phyloP scores from a whole-genome alignment of 2,888 invertebrate species.

The Drosophila ezoana region DNA sequence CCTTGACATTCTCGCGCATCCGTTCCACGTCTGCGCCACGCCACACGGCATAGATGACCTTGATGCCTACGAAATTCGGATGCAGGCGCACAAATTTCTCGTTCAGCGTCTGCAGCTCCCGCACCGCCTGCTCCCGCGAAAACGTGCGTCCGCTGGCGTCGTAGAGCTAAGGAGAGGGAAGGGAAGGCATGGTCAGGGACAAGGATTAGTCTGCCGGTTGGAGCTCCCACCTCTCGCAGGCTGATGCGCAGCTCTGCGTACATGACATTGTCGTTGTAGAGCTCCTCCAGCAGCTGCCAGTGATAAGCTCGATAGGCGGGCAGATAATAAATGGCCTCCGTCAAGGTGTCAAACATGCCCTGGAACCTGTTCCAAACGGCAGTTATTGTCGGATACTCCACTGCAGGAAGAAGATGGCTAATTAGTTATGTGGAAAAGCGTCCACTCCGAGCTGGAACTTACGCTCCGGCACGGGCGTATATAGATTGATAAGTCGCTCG shows the following conservation, averaged over 20 bases:
- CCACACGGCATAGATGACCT: conserved; percentile 86
- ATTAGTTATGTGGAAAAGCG: too few species aligned
- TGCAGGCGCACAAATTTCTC: conserved; percentile 86
- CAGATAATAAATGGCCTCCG: conserved; percentile 85
- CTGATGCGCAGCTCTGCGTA: conserved; percentile 87
- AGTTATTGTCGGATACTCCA: conserved; percentile 79
- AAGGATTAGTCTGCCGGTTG: rapidly evolving
- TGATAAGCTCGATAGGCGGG: conserved; percentile 87
- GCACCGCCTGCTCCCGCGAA: conserved; percentile 85
- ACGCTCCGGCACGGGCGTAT: conserved; percentile 86
- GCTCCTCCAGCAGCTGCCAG: conserved; percentile 86
- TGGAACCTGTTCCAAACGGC: conserved; percentile 86
- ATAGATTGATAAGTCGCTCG: conserved; percentile 87
- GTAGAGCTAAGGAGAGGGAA: conserved; percentile 84
- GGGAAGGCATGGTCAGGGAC: neutral
- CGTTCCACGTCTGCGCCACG: conserved; percentile 51
- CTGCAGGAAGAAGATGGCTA: conserved; percentile 49
- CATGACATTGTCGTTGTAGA: conserved; percentile 87
- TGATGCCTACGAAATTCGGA: conserved; percentile 87
- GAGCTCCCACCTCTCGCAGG: conserved; percentile 64
- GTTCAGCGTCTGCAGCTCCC: conserved; percentile 82
- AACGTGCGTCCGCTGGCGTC: conserved; percentile 86
- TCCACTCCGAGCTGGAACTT: conserved; percentile 31
- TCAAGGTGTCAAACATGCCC: conserved; percentile 85
- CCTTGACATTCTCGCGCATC: conserved; percentile 58